Evolutionary conservation across 2,797 vertebrate genomes (phyloP), one percentile per base, ranked within the genome.

Genomic region (Acrocephalus scirpaceus): DNA sequence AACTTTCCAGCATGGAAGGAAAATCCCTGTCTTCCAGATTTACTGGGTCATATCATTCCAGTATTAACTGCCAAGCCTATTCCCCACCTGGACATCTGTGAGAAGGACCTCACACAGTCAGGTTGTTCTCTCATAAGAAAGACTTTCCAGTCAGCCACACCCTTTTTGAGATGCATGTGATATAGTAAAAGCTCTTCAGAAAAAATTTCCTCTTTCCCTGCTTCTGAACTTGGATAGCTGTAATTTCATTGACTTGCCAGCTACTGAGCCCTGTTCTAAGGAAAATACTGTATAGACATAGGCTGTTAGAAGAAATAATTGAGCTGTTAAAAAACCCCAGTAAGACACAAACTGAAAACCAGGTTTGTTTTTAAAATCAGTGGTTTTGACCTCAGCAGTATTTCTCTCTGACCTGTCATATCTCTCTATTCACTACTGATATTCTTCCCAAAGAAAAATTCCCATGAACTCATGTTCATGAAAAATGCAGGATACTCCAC

Each of bases 21-120:
- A 92, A 94, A 74, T 34, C 50, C 66, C 30, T 17, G 0, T 86
- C 27, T 72, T 54, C 29, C 30, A 11, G 7, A 54, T 88, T 81
- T 50, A 19, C 32, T 84, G 66, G 83, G 48, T 89, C 67, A 10
- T 57, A 84, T 73, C 7, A 78, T 78, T 95, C 62, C 4, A 0
- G n/a, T 50, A 32, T 61, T 57, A 67, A 64, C 54, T 92, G 85
- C 91, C 95, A 94, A 92, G 51, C 50, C 57, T 86, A 80, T 87
- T 93, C 57, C 70, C 85, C 76, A 92, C 90, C 76, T 94, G 77
- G 58, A 86, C 57, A 90, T 92, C 93, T 86, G 51, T 57, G 34
- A 74, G 77, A 53, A 93, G 73, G 94, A 96, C 90, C 91, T 92
- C 95, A 95, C 93, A 81, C 94, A 67, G 61, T 81, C 90, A 73